A percentile compares a stretch with the other conserved stretches of the same genome.
These are phyloP conservation scores for Sceliomorpha sp. DNA, from an alignment of 2,888 invertebrate genomes.

Conservation along the genomic window DNA sequence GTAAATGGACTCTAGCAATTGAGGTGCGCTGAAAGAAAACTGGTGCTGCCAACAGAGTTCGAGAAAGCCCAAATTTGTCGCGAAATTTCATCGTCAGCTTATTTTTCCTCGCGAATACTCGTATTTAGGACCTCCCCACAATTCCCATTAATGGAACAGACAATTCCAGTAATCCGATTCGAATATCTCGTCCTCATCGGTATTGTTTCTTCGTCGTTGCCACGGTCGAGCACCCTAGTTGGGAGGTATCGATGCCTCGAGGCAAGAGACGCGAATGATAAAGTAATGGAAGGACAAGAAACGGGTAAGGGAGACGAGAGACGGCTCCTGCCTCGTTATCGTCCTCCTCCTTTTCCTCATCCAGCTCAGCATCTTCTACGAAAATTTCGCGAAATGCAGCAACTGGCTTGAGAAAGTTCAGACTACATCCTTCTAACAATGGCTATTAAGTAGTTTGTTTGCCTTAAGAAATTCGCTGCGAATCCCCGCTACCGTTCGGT, in stretches of 20 bases:
- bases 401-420: conserved; percentile 56
- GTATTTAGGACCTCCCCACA: too few species aligned
- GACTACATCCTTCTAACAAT: conserved; percentile 63
- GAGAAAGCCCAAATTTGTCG: too few species aligned
- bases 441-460: conserved; percentile 71
- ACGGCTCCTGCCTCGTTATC: conserved; percentile 46
- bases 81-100: too few species aligned
- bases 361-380: conserved; percentile 39
- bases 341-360: conserved; percentile 28
- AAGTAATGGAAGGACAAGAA: conserved; percentile 32
- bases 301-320: conserved; percentile 16
- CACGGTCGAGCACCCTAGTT: conserved; percentile 18
- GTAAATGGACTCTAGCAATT: too few species aligned
- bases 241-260: conserved; percentile 35
- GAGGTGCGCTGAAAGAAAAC: too few species aligned
- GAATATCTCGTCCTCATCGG: conserved; percentile 20
- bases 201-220: conserved; percentile 50
- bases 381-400: conserved; percentile 49
- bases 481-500: conserved; percentile 45
- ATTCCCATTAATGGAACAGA: conserved; percentile 19
- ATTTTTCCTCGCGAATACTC: too few species aligned
- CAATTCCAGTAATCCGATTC: conserved; percentile 20
- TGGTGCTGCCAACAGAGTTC: too few species aligned
- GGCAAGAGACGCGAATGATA: conserved; percentile 36
- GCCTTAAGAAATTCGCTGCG: conserved; percentile 65